Conservation (phyloP, 2,797 vertebrate species). For the Etheostoma nigrum region DNA sequence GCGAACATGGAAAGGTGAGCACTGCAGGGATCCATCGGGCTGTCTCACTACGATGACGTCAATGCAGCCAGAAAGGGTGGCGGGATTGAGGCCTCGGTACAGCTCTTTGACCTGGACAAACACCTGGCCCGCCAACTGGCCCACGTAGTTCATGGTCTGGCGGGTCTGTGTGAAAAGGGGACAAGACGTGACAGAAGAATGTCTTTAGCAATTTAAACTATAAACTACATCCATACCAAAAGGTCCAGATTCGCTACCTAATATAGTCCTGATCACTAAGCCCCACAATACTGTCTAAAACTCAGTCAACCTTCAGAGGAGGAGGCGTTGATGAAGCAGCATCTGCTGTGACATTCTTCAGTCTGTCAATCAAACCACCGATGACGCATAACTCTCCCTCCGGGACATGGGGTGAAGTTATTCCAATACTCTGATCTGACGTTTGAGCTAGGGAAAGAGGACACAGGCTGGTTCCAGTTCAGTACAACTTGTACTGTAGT, state of each 20-base stretch:
- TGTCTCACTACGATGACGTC: conserved; percentile 94
- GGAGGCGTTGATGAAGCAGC: conserved; percentile 49
- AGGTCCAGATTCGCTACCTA: neutral
- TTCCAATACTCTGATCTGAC: conserved; percentile 14
- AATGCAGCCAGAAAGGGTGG: conserved; percentile 95
- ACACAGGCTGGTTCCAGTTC: conserved; percentile 6
- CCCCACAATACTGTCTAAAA: neutral
- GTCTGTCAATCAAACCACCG: conserved; percentile 35
- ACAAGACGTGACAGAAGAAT: neutral
- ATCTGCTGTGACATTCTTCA: conserved; percentile 22
- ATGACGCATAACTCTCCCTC: conserved; percentile 10
- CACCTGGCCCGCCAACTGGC: conserved; percentile 96
- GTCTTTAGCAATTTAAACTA: neutral
- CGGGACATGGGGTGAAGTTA: conserved; percentile 6
- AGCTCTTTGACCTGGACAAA: conserved; percentile 98
- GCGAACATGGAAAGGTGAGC: conserved; percentile 97
- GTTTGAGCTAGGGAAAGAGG: neutral
- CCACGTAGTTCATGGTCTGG: conserved; percentile 99
- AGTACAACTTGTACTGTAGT: neutral
- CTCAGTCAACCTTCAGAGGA: neutral
- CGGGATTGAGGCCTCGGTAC: conserved; percentile 95
- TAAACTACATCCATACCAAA: neutral
- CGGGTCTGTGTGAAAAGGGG: conserved; percentile 79
- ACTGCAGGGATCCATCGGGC: conserved; percentile 93
- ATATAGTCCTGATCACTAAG: neutral